phyloP scores from a whole-genome alignment of 2,888 invertebrate species.

The Drosophila monieri region DNA sequence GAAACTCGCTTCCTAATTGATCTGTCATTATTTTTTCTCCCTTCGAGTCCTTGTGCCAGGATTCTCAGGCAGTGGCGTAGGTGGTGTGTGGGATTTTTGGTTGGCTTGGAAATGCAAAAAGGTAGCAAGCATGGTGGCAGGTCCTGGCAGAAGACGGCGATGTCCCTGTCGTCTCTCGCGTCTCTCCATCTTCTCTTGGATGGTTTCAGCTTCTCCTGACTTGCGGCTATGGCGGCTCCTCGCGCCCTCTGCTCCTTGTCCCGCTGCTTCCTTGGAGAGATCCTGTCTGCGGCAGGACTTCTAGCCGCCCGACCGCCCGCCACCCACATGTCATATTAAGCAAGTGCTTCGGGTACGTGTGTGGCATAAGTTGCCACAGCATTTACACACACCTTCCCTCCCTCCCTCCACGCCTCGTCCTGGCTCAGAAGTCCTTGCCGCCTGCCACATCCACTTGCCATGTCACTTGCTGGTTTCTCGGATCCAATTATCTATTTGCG shows the following conservation, averaged over 20 bases:
- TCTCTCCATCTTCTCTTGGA: not conserved
- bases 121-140: slow-evolving; percentile 9
- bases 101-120: slow-evolving; percentile 10
- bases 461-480: not conserved
- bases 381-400: slow-evolving; percentile 68
- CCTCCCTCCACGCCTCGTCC: slow-evolving; percentile 8
- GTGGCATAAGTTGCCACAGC: slow-evolving; percentile 75
- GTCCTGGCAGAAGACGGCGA: slow-evolving; percentile 8
- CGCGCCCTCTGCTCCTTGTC: slow-evolving; percentile 1
- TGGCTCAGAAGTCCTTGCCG: not conserved
- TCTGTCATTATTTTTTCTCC: not conserved
- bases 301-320: slow-evolving; percentile 7
- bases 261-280: slow-evolving; percentile 17
- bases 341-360: slow-evolving; percentile 71
- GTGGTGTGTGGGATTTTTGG: not conserved
- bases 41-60: slow-evolving; percentile 1
- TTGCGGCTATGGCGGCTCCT: slow-evolving; percentile 52
- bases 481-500: slow-evolving; percentile 41
- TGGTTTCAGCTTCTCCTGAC: slow-evolving; percentile 48
- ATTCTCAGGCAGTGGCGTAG: not conserved
- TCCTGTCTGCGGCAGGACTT: slow-evolving; percentile 38
- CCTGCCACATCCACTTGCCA: slow-evolving; percentile 2
- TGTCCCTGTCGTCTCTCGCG: slow-evolving; percentile 22
- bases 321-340: slow-evolving; percentile 62
- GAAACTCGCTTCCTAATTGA: not conserved